Percentiles rank a stretch among this genome's conserved stretches.
These are phyloP conservation scores for Macaca mulatta DNA, from an alignment of 2,113 vertebrate genomes.

Conservation along the genomic window DNA sequence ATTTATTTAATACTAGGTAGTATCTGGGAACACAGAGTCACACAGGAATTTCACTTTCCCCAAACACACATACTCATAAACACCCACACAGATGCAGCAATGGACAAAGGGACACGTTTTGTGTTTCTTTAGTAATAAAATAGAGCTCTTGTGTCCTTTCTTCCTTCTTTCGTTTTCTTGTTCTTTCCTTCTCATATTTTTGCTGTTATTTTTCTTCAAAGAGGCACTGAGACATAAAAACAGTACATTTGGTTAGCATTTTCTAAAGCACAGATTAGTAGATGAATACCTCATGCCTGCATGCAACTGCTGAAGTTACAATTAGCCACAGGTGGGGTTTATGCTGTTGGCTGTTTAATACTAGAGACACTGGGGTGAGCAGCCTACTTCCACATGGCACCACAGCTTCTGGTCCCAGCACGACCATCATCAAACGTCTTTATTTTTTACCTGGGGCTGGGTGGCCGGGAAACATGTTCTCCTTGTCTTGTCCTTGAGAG, in stretches of 20 bases:
- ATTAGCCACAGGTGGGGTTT: constrained; percentile 37
- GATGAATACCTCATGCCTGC: background rate
- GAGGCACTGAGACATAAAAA: background rate
- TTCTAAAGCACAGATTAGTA: background rate
- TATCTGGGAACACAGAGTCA: background rate
- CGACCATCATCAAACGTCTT: background rate
- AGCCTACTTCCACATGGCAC: constrained; percentile 54
- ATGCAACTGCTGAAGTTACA: background rate
- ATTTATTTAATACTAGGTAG: background rate
- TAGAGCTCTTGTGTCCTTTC: background rate
- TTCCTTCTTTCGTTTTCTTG: too few species aligned
- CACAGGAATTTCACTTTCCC: background rate
- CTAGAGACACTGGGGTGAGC: background rate
- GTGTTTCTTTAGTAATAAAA: background rate
- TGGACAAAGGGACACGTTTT: background rate
- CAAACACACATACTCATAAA: background rate
- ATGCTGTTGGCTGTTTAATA: background rate
- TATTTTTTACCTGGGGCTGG: constrained; percentile 32
- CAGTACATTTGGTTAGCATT: background rate
- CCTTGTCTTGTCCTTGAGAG: constrained; percentile 65
- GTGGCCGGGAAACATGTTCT: constrained; percentile 3
- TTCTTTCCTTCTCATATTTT: background rate
- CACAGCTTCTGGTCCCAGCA: constrained; percentile 54
- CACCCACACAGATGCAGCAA: background rate
- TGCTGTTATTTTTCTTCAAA: background rate